These are phyloP conservation scores for Drosophila mayaguana DNA, from an alignment of 2,888 invertebrate genomes.

Conservation along the genomic window DNA sequence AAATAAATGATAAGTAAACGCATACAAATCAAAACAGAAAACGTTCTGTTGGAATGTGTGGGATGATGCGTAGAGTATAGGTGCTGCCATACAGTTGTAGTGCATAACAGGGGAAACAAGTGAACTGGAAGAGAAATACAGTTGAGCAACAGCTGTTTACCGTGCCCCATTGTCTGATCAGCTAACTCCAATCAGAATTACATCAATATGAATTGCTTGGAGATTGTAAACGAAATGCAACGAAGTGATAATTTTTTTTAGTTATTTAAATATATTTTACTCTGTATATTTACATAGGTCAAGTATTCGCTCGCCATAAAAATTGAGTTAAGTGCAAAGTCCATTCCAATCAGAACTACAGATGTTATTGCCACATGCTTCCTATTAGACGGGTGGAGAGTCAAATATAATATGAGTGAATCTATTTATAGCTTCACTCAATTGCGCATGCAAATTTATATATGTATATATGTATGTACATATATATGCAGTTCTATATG, in stretches of 20 bases:
- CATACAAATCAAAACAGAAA: conserved; percentile 5
- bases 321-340: conserved; percentile 44
- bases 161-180: neutral
- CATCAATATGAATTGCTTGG: neutral
- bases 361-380: conserved; percentile 21
- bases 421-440: conserved; percentile 50
- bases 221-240: conserved; percentile 15
- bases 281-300: neutral
- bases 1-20: conserved; percentile 7
- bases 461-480: neutral
- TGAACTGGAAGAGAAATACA: conserved; percentile 12
- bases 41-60: neutral
- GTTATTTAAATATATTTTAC: neutral
- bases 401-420: conserved; percentile 23
- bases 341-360: conserved; percentile 37
- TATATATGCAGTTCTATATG: neutral
- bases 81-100: conserved; percentile 16
- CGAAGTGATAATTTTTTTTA: neutral
- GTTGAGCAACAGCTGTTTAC: conserved; percentile 54
- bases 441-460: conserved; percentile 11
- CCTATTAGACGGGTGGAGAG: neutral
- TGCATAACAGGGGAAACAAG: conserved; percentile 36
- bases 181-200: conserved; percentile 34
- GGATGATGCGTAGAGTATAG: neutral
- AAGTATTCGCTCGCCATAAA: neutral